phyloP scores from a whole-genome alignment of 2,113 vertebrate genomes.

The Pao palembangensis region DNA sequence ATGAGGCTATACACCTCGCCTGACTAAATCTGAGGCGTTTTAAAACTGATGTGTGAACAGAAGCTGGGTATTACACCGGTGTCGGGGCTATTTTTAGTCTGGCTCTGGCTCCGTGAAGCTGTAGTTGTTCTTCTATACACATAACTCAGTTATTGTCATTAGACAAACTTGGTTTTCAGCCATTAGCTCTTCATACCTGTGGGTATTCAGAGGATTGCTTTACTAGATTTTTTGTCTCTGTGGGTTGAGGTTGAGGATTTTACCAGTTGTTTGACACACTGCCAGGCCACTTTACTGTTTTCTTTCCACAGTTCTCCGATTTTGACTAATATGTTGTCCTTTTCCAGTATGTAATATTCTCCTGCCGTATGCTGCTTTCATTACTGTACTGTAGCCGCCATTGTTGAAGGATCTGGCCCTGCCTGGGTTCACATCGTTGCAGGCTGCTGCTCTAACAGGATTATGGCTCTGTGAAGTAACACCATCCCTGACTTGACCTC shows the following conservation, averaged over 20 bases:
- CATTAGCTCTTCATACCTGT: not conserved
- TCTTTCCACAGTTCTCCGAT: too few relatives aligned
- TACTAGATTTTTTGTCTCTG: too few relatives aligned
- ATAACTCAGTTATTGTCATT: not conserved
- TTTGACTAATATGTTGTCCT: too few relatives aligned
- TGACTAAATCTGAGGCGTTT: not conserved
- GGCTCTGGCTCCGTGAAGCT: constrained; percentile 7
- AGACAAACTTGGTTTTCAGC: not conserved
- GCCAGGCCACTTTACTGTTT: too few relatives aligned
- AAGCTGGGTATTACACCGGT: constrained; percentile 17
- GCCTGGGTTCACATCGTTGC: not conserved
- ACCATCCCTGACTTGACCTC: not conserved
- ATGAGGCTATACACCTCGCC: not conserved
- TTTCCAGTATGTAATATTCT: not conserved
- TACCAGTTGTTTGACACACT: too few relatives aligned
- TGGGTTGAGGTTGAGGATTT: too few relatives aligned
- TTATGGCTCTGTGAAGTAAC: constrained; percentile 4
- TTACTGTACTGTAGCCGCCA: not conserved
- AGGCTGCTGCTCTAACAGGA: constrained; percentile 2
- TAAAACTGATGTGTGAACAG: constrained; percentile 11
- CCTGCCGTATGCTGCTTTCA: not conserved
- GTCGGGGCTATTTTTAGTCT: constrained; percentile 36
- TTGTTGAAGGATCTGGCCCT: not conserved
- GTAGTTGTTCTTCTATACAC: constrained; percentile 13
- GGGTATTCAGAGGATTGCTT: too few relatives aligned